These are phyloP conservation scores for Tetragnatha montana DNA, from an alignment of 2,888 invertebrate genomes.

Conservation along the genomic window DNA sequence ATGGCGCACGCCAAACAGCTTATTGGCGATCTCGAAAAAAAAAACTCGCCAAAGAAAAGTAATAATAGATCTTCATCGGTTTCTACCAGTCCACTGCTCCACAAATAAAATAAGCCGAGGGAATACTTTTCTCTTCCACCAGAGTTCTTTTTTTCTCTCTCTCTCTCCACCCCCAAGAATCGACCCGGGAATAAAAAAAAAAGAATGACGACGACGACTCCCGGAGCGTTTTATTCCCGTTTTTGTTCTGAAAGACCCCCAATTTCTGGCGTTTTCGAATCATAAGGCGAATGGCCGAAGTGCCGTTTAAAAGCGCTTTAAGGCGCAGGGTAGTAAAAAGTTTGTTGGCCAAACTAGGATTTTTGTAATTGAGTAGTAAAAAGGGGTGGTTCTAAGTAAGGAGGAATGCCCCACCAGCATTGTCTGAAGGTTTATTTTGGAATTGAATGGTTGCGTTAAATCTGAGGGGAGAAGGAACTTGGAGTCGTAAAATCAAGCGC, in stretches of 20 bases:
- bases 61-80: conserved; percentile 67
- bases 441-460: neutral
- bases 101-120: conserved; percentile 67
- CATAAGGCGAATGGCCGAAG: conserved; percentile 15
- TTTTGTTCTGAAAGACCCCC: conserved; percentile 24
- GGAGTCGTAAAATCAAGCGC: neutral
- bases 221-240: conserved; percentile 22
- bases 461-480: neutral
- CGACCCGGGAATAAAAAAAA: conserved; percentile 29
- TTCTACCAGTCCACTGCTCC: conserved; percentile 59
- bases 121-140: neutral
- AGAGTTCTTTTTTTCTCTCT: conserved; percentile 23
- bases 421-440: neutral
- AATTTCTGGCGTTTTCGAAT: conserved; percentile 33
- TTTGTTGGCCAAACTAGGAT: conserved; percentile 15
- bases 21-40: conserved; percentile 52
- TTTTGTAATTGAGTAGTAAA: conserved; percentile 36
- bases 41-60: conserved; percentile 35
- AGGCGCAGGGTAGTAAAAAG: conserved; percentile 13
- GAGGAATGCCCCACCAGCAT: neutral
- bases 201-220: conserved; percentile 42
- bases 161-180: conserved; percentile 4
- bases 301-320: conserved; percentile 33
- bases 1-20: conserved; percentile 33
- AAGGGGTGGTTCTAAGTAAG: neutral